Conservation (phyloP, 2,888 invertebrate genomes). For the Erannis defoliaria region DNA sequence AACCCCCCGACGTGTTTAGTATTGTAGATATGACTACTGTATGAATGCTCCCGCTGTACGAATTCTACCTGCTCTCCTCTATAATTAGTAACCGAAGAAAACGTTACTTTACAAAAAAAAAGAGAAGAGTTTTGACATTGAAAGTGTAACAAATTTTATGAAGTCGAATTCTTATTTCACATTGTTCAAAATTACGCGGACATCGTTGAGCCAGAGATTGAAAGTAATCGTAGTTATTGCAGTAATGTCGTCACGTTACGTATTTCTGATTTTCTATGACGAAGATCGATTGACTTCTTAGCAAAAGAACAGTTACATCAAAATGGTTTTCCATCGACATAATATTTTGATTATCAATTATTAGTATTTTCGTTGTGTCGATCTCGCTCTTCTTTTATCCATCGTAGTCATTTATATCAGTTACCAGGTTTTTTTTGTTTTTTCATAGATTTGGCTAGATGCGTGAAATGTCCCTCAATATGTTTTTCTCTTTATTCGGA, state of each 20-base stretch:
- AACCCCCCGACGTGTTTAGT: too few species aligned
- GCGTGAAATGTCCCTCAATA: too few species aligned
- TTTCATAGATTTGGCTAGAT: too few species aligned
- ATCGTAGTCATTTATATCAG: too few species aligned
- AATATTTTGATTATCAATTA: too few species aligned
- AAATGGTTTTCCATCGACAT: too few species aligned
- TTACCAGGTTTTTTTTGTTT: too few species aligned
- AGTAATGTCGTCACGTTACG: constrained; percentile 25
- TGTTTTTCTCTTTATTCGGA: too few species aligned
- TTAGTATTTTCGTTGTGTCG: background rate
- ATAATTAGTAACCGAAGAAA: background rate
- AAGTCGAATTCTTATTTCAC: background rate
- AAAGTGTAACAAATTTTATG: constrained; percentile 1
- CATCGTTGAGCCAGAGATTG: constrained; percentile 1
- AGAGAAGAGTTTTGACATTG: background rate
- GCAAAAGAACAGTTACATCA: constrained; percentile 25
- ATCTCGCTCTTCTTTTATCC: too few species aligned
- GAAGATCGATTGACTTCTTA: constrained; percentile 23
- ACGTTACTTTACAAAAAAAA: background rate
- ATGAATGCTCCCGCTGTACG: too few species aligned
- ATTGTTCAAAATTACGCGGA: background rate
- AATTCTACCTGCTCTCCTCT: too few species aligned
- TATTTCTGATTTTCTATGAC: constrained; percentile 25
- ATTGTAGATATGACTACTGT: too few species aligned
- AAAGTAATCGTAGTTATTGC: constrained; percentile 12